Conservation (phyloP, 2,113 vertebrate genomes). For the Trichomycterus rosablanca region DNA sequence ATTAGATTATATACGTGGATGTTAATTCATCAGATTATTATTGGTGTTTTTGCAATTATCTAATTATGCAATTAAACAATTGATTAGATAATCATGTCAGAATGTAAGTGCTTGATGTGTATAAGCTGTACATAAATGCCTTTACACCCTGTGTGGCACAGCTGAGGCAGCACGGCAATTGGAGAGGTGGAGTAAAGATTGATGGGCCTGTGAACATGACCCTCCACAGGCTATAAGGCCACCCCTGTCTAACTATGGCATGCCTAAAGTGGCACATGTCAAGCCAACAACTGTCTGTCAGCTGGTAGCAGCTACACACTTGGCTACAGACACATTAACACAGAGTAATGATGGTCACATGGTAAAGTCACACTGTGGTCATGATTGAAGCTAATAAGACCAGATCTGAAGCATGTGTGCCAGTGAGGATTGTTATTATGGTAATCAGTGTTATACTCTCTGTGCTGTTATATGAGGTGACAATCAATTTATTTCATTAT, state of each 20-base stretch:
- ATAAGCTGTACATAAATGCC: not conserved
- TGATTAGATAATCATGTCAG: too few relatives aligned
- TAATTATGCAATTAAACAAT: too few relatives aligned
- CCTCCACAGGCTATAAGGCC: not conserved
- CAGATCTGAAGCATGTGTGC: slow-evolving; percentile 3
- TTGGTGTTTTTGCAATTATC: too few relatives aligned
- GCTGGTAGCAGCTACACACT: not conserved
- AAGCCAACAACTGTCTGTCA: slow-evolving; percentile 12
- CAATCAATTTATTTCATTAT: not conserved
- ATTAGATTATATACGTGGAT: too few relatives aligned
- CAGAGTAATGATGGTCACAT: not conserved
- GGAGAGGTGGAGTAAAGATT: too few relatives aligned
- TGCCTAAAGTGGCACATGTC: slow-evolving; percentile 12
- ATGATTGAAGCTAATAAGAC: not conserved
- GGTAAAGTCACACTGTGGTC: not conserved
- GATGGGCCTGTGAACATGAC: slow-evolving; percentile 1
- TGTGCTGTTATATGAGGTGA: not conserved
- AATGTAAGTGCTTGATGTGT: not conserved
- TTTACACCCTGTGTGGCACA: slow-evolving; percentile 6
- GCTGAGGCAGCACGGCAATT: slow-evolving; percentile 24
- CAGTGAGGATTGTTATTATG: not conserved
- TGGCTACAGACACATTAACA: not conserved
- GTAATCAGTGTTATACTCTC: not conserved
- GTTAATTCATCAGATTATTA: too few relatives aligned
- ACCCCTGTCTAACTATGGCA: not conserved